Evolutionary conservation across 2,888 invertebrate genomes (phyloP).

Genomic region (Cylindroiulus punctatus): DNA sequence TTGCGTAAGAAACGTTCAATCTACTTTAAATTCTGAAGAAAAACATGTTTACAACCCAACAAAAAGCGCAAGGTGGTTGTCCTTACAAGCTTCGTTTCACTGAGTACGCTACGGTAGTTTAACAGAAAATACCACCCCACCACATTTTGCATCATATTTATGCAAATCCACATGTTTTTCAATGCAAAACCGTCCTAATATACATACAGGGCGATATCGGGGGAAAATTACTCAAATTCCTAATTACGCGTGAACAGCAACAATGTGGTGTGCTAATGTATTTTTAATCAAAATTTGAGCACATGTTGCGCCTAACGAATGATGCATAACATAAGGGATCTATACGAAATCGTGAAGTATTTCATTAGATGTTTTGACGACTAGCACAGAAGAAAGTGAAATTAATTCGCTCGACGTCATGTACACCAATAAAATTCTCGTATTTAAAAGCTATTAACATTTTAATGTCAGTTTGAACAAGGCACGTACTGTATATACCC

Average conservation of each 20-base stretch:
- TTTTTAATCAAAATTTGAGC: slow-evolving; percentile 17
- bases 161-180: not conserved
- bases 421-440: not conserved
- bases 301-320: not conserved
- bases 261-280: not conserved
- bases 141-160: too few relatives aligned
- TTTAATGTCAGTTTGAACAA: not conserved
- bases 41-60: too few relatives aligned
- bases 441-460: not conserved
- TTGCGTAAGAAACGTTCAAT: too few relatives aligned
- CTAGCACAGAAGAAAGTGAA: not conserved
- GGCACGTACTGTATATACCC: not conserved
- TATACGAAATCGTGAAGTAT: not conserved
- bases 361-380: not conserved
- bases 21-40: too few relatives aligned
- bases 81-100: too few relatives aligned
- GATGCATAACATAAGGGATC: not conserved
- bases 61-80: too few relatives aligned
- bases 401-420: not conserved
- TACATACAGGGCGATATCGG: not conserved
- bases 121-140: too few relatives aligned
- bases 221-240: not conserved
- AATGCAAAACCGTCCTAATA: not conserved
- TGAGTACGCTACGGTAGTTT: too few relatives aligned
- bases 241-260: not conserved